A percentile compares a stretch with the other conserved stretches of the same genome.
These are phyloP conservation scores for Pollenia labialis DNA, from an alignment of 2,888 invertebrate species.

Conservation along the genomic window DNA sequence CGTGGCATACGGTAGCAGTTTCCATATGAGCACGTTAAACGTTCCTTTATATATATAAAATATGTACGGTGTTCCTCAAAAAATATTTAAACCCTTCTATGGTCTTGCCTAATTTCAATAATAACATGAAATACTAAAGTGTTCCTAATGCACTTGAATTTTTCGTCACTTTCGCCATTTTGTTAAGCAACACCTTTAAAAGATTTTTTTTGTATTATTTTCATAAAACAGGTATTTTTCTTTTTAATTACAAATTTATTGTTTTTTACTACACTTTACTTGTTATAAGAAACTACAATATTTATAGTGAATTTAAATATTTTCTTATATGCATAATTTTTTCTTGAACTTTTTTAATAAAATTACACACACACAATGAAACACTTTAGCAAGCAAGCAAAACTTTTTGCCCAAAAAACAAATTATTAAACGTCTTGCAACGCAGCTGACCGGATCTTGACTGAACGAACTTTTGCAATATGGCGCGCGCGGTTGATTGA, in stretches of 20 bases:
- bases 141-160: slow-evolving; percentile 67
- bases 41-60: slow-evolving; percentile 7
- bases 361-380: slow-evolving; percentile 74
- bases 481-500: slow-evolving; percentile 79
- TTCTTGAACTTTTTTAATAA: slow-evolving; percentile 57
- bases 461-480: slow-evolving; percentile 84
- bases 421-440: slow-evolving; percentile 84
- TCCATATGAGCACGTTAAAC: slow-evolving; percentile 34
- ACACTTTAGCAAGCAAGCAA: slow-evolving; percentile 56
- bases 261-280: slow-evolving; percentile 8
- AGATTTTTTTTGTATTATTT: slow-evolving; percentile 41
- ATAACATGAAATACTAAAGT: slow-evolving; percentile 14
- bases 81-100: slow-evolving; percentile 12
- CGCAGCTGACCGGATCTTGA: slow-evolving; percentile 86
- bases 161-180: slow-evolving; percentile 70
- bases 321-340: slow-evolving; percentile 53
- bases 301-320: slow-evolving; percentile 7
- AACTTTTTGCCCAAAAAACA: slow-evolving; percentile 23
- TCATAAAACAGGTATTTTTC: slow-evolving; percentile 55
- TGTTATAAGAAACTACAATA: slow-evolving; percentile 34
- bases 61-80: slow-evolving; percentile 14
- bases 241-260: slow-evolving; percentile 12
- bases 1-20: slow-evolving; percentile 59
- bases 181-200: slow-evolving; percentile 68
- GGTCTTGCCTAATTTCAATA: slow-evolving; percentile 4